Conservation (phyloP, 2,888 invertebrate species). For the Megastigmus dorsalis region DNA sequence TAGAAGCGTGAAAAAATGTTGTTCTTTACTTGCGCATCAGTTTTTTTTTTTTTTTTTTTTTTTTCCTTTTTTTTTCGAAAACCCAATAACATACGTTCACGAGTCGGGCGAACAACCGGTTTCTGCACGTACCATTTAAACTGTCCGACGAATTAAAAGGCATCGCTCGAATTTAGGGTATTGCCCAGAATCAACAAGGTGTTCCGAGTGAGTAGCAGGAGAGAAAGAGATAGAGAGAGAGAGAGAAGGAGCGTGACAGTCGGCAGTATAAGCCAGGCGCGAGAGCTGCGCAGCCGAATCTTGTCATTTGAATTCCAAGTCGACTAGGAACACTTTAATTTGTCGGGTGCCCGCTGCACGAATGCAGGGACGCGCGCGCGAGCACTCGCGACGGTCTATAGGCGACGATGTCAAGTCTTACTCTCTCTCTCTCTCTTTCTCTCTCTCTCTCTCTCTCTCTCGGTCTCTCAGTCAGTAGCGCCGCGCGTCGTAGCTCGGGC, state of each 20-base stretch:
- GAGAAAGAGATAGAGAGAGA: background rate
- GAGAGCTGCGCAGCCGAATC: slow-evolving; percentile 23
- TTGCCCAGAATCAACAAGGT: no score
- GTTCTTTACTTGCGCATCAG: no score
- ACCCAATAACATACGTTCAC: no score
- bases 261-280: background rate
- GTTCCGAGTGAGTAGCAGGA: no score
- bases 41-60: no score
- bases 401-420: slow-evolving; percentile 4
- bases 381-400: no score
- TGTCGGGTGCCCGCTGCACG: slow-evolving; percentile 52
- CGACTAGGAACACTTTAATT: slow-evolving; percentile 54
- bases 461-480: background rate
- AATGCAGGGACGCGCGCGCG: slow-evolving; percentile 48
- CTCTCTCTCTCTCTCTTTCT: background rate
- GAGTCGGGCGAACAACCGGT: no score
- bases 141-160: no score
- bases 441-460: background rate
- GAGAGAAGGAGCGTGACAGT: background rate
- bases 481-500: slow-evolving; percentile 1
- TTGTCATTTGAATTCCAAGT: slow-evolving; percentile 59
- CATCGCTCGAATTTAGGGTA: no score
- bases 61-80: no score
- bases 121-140: no score
- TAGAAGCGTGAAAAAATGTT: no score